Percentiles rank a stretch among this genome's conserved stretches.
These are phyloP conservation scores for Ficedula albicollis DNA, from an alignment of 2,797 vertebrate genomes.

Conservation along the genomic window DNA sequence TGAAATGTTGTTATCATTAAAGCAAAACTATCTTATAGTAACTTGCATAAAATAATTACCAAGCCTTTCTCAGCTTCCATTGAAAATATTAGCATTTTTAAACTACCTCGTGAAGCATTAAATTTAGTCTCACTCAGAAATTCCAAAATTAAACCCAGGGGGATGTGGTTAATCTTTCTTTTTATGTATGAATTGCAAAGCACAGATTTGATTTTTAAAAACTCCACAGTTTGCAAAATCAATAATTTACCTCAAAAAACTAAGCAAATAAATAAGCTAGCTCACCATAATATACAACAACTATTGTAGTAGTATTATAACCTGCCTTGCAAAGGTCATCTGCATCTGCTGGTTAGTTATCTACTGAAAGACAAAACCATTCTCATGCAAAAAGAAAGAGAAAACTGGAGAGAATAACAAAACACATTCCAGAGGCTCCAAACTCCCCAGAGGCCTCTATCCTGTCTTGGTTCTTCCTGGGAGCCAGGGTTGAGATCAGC, in stretches of 20 bases:
- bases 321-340: neutral
- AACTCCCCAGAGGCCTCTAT: too few species aligned
- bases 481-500: neutral
- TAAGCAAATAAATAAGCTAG: neutral
- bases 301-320: neutral
- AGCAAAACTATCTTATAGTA: neutral
- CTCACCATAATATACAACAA: neutral
- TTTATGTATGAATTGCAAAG: neutral
- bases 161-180: neutral
- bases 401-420: neutral
- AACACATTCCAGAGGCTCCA: neutral
- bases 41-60: neutral
- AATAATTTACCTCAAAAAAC: neutral
- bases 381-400: neutral
- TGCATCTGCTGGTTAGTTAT: neutral
- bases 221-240: neutral
- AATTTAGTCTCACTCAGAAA: neutral
- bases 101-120: neutral
- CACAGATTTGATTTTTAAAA: neutral
- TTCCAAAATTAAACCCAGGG: neutral
- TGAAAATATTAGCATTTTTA: slow-evolving; percentile 13
- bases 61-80: neutral
- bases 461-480: neutral
- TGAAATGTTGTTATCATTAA: neutral
- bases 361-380: neutral